Evolutionary conservation across 2,113 vertebrate species (phyloP).

Genomic region (Camelus dromedarius): DNA sequence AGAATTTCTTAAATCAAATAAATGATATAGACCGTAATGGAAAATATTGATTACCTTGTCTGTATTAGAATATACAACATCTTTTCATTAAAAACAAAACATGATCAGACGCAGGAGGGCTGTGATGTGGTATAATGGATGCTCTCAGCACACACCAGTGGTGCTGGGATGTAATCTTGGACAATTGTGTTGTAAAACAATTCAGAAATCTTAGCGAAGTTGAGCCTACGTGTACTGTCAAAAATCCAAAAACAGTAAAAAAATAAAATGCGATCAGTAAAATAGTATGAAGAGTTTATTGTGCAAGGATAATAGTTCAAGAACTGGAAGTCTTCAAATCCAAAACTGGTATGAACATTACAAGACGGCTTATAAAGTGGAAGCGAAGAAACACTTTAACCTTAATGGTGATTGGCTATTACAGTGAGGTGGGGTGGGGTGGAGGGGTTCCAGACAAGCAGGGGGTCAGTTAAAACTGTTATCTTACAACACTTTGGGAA

Average conservation of each 20-base stretch:
- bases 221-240: not conserved
- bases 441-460: not conserved
- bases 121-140: not conserved
- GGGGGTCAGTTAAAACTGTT: not conserved
- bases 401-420: not conserved
- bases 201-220: not conserved
- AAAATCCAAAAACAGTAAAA: not conserved
- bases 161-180: not conserved
- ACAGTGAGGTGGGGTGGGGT: not conserved
- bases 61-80: not conserved
- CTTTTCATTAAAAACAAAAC: not conserved
- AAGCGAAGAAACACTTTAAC: not conserved
- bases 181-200: not conserved
- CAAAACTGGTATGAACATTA: not conserved
- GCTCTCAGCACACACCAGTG: not conserved
- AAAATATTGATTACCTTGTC: not conserved
- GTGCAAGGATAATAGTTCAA: not conserved
- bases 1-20: constrained; percentile 51
- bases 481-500: not conserved
- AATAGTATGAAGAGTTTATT: not conserved
- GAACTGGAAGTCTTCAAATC: not conserved
- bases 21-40: not conserved
- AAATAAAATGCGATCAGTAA: not conserved
- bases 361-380: not conserved
- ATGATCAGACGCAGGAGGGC: not conserved